Conservation (phyloP, 2,797 vertebrate genomes). For the Pitangus sulphuratus region DNA sequence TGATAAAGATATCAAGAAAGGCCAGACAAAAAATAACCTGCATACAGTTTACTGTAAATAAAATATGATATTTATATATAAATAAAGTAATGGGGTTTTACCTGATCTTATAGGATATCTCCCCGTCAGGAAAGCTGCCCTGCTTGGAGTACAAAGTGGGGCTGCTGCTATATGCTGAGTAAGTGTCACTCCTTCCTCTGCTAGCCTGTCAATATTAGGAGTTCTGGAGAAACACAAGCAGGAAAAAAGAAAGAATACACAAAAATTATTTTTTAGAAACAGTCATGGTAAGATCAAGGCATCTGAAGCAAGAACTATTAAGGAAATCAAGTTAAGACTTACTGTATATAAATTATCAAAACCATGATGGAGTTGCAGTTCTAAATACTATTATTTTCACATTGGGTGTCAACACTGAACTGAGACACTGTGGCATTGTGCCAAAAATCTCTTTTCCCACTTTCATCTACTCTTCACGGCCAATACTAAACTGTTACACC, state of each 20-base stretch:
- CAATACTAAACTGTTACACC: not conserved
- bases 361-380: not conserved
- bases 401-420: not conserved
- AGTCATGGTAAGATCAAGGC: not conserved
- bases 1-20: not conserved
- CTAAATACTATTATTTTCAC: not conserved
- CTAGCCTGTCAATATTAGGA: constrained; percentile 80
- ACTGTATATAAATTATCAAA: not conserved
- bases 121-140: constrained; percentile 80
- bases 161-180: constrained; percentile 80
- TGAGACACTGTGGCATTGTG: not conserved
- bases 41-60: not conserved
- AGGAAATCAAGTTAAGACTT: not conserved
- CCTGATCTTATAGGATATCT: constrained; percentile 80
- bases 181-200: constrained; percentile 70
- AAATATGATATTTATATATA: not conserved
- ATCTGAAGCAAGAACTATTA: not conserved
- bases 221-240: constrained; percentile 65
- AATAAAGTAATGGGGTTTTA: not conserved
- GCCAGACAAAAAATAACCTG: not conserved
- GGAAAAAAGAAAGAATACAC: not conserved
- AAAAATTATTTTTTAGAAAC: not conserved
- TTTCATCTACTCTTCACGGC: not conserved
- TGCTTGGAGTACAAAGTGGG: constrained; percentile 79
- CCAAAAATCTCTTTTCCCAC: not conserved